Conservation (phyloP, 2,888 invertebrate species). For the Caenorhabditis imperialis region DNA sequence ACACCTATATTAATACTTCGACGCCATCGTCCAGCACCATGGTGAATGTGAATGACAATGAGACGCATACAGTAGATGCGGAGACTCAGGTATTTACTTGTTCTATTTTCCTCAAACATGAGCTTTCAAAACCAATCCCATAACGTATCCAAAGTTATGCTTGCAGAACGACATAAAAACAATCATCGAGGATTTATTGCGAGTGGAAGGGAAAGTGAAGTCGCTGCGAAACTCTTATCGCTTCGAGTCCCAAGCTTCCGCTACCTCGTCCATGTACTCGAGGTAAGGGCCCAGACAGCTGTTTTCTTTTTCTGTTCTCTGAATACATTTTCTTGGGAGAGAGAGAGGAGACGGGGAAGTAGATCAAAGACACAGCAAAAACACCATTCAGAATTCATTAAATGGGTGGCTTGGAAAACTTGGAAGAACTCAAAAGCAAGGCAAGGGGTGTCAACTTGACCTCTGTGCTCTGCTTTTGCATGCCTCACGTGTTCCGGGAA, state of each 20-base stretch:
- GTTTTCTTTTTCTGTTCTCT: background rate
- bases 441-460: too few relatives aligned
- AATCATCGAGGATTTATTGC: slow-evolving; percentile 55
- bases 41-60: slow-evolving; percentile 25
- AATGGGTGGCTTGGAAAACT: too few relatives aligned
- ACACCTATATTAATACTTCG: slow-evolving; percentile 65
- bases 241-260: slow-evolving; percentile 62
- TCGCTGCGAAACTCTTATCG: slow-evolving; percentile 60
- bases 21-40: slow-evolving; percentile 68
- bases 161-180: slow-evolving; percentile 56
- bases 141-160: too few relatives aligned
- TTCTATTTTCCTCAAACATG: slow-evolving; percentile 1
- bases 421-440: too few relatives aligned
- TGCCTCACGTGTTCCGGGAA: too few relatives aligned
- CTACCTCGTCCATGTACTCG: slow-evolving; percentile 67
- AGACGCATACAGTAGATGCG: slow-evolving; percentile 17
- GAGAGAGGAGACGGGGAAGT: too few relatives aligned
- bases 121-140: background rate
- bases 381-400: slow-evolving; percentile 13
- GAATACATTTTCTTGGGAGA: too few relatives aligned
- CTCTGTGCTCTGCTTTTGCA: too few relatives aligned
- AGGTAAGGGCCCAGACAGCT: slow-evolving; percentile 31
- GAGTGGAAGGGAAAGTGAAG: slow-evolving; percentile 61
- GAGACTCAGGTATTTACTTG: slow-evolving; percentile 36
- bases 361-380: background rate